A percentile compares a stretch with the other conserved stretches of the same genome.
These are phyloP conservation scores for Callithrix jacchus DNA, from an alignment of 2,113 vertebrate genomes.

Conservation along the genomic window DNA sequence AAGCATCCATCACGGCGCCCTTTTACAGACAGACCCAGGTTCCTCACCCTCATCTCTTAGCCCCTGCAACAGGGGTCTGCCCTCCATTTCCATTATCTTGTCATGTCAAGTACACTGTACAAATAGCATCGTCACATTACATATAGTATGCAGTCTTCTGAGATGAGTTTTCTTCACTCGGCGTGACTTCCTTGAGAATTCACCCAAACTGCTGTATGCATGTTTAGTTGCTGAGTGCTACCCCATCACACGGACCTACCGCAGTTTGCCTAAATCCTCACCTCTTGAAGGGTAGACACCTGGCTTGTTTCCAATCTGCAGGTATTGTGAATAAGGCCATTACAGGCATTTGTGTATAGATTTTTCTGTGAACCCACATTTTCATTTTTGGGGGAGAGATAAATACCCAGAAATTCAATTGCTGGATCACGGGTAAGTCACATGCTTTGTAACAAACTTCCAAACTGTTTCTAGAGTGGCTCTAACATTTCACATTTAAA, in stretches of 20 bases:
- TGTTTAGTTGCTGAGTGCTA: neutral
- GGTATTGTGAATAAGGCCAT: neutral
- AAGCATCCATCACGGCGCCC: neutral
- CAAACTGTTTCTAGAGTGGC: neutral
- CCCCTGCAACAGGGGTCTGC: neutral
- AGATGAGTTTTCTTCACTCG: neutral
- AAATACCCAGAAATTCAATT: neutral
- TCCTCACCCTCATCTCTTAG: neutral
- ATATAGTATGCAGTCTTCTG: neutral
- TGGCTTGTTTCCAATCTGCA: neutral
- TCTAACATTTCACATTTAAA: neutral
- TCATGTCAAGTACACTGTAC: neutral
- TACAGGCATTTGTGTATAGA: neutral
- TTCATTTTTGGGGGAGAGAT: neutral
- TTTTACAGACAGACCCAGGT: too few species aligned
- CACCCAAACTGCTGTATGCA: neutral
- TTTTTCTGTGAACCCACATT: neutral
- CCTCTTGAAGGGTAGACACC: neutral
- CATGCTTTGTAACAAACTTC: neutral
- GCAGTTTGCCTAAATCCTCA: neutral
- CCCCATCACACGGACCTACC: neutral
- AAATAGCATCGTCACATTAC: neutral
- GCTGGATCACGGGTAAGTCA: neutral
- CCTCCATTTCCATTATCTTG: neutral
- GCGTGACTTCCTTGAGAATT: neutral